Evolutionary conservation across 1,140 invertebrate species (phyloP).

Genomic region (Homarus americanus): DNA sequence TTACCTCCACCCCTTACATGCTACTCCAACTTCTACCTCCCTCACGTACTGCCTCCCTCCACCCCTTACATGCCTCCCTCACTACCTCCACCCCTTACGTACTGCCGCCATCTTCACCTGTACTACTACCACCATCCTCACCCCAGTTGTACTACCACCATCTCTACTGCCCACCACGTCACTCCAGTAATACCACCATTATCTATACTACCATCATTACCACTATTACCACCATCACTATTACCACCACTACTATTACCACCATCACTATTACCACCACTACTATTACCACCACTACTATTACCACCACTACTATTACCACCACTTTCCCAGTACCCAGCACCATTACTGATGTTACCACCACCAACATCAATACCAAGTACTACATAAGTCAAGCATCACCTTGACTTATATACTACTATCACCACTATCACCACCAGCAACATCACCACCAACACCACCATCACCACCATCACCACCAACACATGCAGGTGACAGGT

Average conservation of each 20-base stretch:
- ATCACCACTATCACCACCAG: background rate
- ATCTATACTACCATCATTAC: background rate
- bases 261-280: background rate
- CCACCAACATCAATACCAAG: background rate
- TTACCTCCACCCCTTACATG: too few relatives aligned
- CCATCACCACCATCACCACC: too few relatives aligned
- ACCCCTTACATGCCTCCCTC: too few relatives aligned
- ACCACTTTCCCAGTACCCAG: background rate
- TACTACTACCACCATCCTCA: conserved; percentile 18
- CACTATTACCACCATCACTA: background rate
- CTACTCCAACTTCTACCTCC: too few relatives aligned
- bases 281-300: background rate
- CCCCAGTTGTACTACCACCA: background rate
- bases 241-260: background rate
- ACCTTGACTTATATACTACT: too few relatives aligned
- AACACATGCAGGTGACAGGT: background rate
- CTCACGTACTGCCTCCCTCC: too few relatives aligned
- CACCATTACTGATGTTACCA: background rate
- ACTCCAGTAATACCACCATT: too few relatives aligned
- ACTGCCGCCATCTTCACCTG: background rate
- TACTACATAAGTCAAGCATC: too few relatives aligned
- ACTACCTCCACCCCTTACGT: background rate
- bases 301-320: background rate
- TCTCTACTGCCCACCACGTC: background rate
- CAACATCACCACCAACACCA: too few relatives aligned